A percentile compares a stretch with the other conserved stretches of the same genome.
Conservation (phyloP, 2,797 vertebrate genomes). For the Sebastes hubbsi region DNA sequence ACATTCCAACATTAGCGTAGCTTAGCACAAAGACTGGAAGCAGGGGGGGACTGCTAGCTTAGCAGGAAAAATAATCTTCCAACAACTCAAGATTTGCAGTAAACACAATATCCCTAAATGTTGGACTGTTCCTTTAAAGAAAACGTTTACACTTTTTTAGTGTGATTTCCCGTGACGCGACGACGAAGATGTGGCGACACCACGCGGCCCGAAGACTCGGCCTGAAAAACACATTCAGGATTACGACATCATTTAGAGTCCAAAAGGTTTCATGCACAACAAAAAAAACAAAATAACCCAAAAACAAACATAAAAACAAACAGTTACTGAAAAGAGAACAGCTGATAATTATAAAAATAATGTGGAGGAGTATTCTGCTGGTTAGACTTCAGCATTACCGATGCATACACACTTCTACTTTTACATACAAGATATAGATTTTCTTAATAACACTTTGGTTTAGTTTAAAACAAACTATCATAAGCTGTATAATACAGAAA, state of each 20-base stretch:
- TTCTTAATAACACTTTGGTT: slow-evolving; percentile 84
- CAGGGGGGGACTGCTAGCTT: not conserved
- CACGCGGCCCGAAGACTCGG: not conserved
- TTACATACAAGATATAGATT: slow-evolving; percentile 73
- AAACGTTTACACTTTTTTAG: not conserved
- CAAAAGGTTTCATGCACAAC: slow-evolving; percentile 69
- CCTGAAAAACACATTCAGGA: slow-evolving; percentile 32
- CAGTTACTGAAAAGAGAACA: slow-evolving; percentile 31
- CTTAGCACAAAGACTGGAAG: slow-evolving; percentile 3
- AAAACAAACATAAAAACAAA: not conserved
- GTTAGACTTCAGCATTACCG: slow-evolving; percentile 57
- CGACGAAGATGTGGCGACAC: not conserved
- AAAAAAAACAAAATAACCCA: not conserved
- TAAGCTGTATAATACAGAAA: slow-evolving; percentile 74
- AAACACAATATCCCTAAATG: not conserved
- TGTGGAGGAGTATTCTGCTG: slow-evolving; percentile 69
- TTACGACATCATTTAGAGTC: slow-evolving; percentile 20
- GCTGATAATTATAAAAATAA: slow-evolving; percentile 78
- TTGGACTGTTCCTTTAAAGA: not conserved
- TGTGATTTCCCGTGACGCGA: not conserved
- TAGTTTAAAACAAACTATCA: slow-evolving; percentile 80
- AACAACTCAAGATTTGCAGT: not conserved
- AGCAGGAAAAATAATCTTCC: not conserved
- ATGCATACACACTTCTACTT: slow-evolving; percentile 72
- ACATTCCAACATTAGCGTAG: slow-evolving; percentile 7